phyloP scores from a whole-genome alignment of 2,888 invertebrate genomes.

The Tigriopus californicus region DNA sequence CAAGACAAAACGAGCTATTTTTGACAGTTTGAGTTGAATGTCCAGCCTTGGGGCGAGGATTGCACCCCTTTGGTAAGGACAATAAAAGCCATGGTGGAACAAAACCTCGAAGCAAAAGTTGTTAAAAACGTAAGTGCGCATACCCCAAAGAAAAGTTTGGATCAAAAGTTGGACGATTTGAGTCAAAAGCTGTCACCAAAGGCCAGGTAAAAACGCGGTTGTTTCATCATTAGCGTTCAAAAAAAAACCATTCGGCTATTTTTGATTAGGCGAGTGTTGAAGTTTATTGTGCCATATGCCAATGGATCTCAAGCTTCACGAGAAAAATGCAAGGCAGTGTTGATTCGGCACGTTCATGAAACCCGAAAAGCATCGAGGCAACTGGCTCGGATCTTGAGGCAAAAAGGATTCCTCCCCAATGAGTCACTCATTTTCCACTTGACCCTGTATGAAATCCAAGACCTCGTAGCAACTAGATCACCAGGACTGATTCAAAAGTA shows the following conservation, averaged over 20 bases:
- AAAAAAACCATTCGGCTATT: no score
- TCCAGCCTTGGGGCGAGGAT: neutral
- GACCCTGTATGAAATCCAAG: constrained; percentile 42
- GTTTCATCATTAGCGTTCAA: no score
- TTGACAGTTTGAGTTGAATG: neutral
- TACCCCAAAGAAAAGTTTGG: neutral
- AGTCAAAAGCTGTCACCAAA: neutral
- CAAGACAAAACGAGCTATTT: neutral
- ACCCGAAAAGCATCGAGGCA: constrained; percentile 21
- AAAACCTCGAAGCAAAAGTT: neutral
- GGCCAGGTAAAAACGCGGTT: no score
- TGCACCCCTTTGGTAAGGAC: neutral
- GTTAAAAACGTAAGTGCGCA: neutral
- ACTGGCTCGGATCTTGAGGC: constrained; percentile 39
- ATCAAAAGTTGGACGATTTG: neutral
- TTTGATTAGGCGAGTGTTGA: constrained; percentile 34
- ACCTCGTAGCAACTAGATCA: constrained; percentile 35
- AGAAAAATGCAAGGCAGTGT: constrained; percentile 45
- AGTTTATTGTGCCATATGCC: constrained; percentile 40
- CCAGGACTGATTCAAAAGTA: constrained; percentile 42
- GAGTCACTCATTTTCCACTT: constrained; percentile 45
- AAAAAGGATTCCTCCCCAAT: constrained; percentile 43
- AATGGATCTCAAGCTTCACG: constrained; percentile 41
- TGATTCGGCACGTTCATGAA: constrained; percentile 17
- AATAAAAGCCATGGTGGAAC: neutral